Evolutionary conservation across 1,140 invertebrate genomes (phyloP), one percentile per base, ranked within the genome.

Genomic region (Ips nitidus): DNA sequence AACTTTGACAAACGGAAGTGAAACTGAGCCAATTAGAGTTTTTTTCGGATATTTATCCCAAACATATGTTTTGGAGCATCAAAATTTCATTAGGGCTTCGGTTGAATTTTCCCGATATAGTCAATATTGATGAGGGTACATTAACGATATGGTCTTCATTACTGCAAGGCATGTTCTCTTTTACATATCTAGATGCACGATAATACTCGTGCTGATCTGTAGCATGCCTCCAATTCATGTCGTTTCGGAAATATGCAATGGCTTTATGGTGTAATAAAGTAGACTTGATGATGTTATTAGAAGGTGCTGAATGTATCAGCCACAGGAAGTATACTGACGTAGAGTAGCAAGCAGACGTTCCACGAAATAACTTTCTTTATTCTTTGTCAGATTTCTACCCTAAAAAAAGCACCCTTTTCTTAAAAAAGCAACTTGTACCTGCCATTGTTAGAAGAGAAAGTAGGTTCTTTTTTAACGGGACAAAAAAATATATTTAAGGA

Each of bases 121-220:
- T 62, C 6, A 7, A 52, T 67, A 67, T 67, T 67, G 66, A 67
- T 67, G 66, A 67, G 56, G 36, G 56, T 38, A 52, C 66, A 67
- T 67, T 67, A 67, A 67, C 59, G 57, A 67, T 67, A 67, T 59
- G 57, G 66, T 60, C 66, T 67, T 67, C 57, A 67, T 67, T 67
- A 67, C 66, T 47, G 66, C 55, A 58, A 56, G 66, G 66, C 66
- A 67, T 67, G 66, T 67, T 67, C 66, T 60, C 66, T 60, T 67
- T 67, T 67, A 60, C 66, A 67, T 67, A 67, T 67, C 66, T 67
- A 67, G 66, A 67, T 67, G 66, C 66, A 60, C 66, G 66, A 67
- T 67, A 67, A 67, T 67, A 60, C 66, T 43, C 52, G 43, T 67
- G 57, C 66, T 67, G 66, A 67, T 67, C 66, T 67, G 66, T 53